Evolutionary conservation across 2,113 vertebrate genomes (phyloP).

Genomic region (Pseudonaja textilis): DNA sequence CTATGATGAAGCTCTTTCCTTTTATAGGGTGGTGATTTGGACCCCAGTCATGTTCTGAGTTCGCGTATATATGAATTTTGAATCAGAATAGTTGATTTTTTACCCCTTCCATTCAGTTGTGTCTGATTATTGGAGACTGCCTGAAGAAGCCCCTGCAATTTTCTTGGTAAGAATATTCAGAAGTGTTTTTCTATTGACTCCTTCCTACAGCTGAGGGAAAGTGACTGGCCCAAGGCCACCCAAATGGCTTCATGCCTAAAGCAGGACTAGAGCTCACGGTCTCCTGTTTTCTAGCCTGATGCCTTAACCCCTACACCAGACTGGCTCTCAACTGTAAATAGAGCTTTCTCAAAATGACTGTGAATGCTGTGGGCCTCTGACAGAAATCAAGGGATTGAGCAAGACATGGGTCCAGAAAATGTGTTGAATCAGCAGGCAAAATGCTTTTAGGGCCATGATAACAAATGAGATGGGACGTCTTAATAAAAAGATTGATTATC

Average conservation of each 20-base stretch:
- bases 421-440: background rate
- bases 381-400: background rate
- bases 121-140: background rate
- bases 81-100: background rate
- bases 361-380: background rate
- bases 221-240: background rate
- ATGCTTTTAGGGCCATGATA: background rate
- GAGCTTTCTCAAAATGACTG: background rate
- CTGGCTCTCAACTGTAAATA: background rate
- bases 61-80: conserved; percentile 84
- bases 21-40: conserved; percentile 88
- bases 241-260: background rate
- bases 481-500: background rate
- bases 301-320: background rate
- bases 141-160: background rate
- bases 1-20: background rate
- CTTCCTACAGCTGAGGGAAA: background rate
- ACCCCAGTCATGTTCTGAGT: conserved; percentile 91
- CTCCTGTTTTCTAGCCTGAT: background rate
- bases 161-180: background rate
- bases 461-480: background rate
- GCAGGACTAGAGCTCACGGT: background rate
- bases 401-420: background rate
- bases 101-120: background rate
- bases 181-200: background rate